Evolutionary conservation across 2,113 vertebrate species (phyloP).

Genomic region (Notothenia rossii): DNA sequence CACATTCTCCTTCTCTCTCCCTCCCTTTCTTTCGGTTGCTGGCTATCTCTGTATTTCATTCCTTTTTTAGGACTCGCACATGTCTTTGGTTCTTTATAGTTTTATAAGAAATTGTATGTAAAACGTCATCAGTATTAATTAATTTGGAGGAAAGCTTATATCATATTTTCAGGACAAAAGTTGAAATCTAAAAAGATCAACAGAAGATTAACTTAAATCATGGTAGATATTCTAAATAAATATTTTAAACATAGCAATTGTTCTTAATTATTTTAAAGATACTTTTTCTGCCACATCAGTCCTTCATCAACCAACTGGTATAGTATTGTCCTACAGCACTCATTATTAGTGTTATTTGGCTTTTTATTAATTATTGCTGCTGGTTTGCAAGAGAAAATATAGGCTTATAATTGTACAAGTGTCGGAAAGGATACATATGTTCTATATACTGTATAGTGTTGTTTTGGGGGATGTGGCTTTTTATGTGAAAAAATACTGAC

Average conservation of each 20-base stretch:
- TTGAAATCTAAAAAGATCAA: conserved; percentile 40
- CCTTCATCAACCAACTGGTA: not conserved
- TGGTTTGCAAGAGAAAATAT: conserved; percentile 6
- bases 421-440: not conserved
- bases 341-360: conserved; percentile 17
- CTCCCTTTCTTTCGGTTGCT: conserved; percentile 28
- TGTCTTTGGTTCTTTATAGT: conserved; percentile 28
- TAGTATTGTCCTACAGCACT: not conserved
- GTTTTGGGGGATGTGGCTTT: not conserved
- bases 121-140: conserved; percentile 27
- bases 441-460: too few relatives aligned
- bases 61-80: conserved; percentile 28
- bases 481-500: conserved; percentile 19
- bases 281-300: not conserved
- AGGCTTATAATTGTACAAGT: not conserved
- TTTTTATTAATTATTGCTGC: conserved; percentile 17
- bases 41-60: conserved; percentile 46
- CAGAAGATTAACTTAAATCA: not conserved
- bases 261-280: not conserved
- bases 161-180: conserved; percentile 20
- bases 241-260: too few relatives aligned
- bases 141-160: not conserved
- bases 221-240: too few relatives aligned
- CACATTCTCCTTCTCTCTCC: conserved; percentile 28
- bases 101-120: conserved; percentile 45